Conservation (phyloP, 2,888 invertebrate species). For the Zygaena filipendulae region DNA sequence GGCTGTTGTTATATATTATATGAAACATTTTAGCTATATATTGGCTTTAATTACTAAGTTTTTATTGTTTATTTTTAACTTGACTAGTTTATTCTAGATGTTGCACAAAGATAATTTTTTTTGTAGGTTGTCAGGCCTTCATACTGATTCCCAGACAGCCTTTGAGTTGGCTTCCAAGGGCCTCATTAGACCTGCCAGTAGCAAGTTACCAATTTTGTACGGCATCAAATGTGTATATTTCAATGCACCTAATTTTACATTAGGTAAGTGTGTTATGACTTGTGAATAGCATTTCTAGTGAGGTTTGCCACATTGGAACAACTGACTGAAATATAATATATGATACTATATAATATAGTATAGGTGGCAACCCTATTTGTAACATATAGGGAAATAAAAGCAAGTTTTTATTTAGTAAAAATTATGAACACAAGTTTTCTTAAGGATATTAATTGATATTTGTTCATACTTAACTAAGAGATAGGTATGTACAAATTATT, state of each 20-base stretch:
- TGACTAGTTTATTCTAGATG: neutral
- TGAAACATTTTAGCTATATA: neutral
- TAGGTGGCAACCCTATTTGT: too few species aligned
- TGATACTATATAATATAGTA: too few species aligned
- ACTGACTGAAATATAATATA: neutral
- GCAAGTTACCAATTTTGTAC: slow-evolving; percentile 82
- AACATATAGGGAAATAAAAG: too few species aligned
- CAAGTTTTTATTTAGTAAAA: too few species aligned
- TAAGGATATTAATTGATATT: too few species aligned
- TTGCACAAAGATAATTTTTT: too few species aligned
- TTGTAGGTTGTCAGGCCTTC: slow-evolving; percentile 77
- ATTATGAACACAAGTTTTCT: too few species aligned
- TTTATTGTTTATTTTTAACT: neutral
- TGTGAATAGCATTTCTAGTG: neutral
- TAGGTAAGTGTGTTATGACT: slow-evolving; percentile 75
- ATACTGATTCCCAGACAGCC: slow-evolving; percentile 87
- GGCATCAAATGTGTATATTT: slow-evolving; percentile 87
- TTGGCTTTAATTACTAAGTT: neutral
- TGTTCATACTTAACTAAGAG: too few species aligned
- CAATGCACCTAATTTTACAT: slow-evolving; percentile 82
- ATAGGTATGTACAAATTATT: too few species aligned
- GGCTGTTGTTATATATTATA: neutral
- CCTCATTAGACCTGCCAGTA: slow-evolving; percentile 77
- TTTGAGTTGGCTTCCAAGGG: slow-evolving; percentile 90
- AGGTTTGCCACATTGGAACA: neutral